phyloP scores from a whole-genome alignment of 2,797 vertebrate species.

The Chaetodon trifasciatus region DNA sequence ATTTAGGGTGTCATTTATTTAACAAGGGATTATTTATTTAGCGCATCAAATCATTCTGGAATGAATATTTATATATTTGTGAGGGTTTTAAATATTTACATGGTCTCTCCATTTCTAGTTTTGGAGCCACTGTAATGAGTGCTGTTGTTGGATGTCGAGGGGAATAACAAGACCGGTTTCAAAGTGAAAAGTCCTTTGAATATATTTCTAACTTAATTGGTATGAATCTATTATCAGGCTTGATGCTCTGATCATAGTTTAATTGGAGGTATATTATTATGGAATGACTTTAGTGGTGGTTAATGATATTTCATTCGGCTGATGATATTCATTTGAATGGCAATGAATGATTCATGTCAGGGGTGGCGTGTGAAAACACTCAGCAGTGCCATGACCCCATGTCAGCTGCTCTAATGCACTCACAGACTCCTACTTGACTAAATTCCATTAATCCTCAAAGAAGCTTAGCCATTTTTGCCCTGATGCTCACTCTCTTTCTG shows the following conservation, averaged over 20 bases:
- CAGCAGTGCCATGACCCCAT: constrained; percentile 71
- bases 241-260: constrained; percentile 85
- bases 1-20: constrained; percentile 91
- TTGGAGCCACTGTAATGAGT: constrained; percentile 86
- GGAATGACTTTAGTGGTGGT: constrained; percentile 70
- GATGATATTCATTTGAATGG: constrained; percentile 81
- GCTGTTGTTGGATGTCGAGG: constrained; percentile 86
- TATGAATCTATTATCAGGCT: constrained; percentile 85
- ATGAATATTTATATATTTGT: constrained; percentile 92
- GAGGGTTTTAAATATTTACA: constrained; percentile 90
- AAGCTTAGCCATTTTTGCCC: constrained; percentile 81
- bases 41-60: constrained; percentile 89
- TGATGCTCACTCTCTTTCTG: constrained; percentile 72
- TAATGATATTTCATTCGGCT: constrained; percentile 76
- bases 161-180: constrained; percentile 87
- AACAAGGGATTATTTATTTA: constrained; percentile 92
- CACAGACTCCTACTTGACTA: constrained; percentile 80
- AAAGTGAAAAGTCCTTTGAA: constrained; percentile 89
- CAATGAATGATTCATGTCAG: constrained; percentile 82
- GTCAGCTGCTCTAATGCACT: constrained; percentile 78
- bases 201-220: constrained; percentile 87
- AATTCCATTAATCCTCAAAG: constrained; percentile 86
- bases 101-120: constrained; percentile 84
- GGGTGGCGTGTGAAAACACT: constrained; percentile 74
- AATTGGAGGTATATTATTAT: constrained; percentile 86